Base-by-base conservation (phyloP, 2,113 vertebrate genomes). In the Thunnus thynnus region DNA sequence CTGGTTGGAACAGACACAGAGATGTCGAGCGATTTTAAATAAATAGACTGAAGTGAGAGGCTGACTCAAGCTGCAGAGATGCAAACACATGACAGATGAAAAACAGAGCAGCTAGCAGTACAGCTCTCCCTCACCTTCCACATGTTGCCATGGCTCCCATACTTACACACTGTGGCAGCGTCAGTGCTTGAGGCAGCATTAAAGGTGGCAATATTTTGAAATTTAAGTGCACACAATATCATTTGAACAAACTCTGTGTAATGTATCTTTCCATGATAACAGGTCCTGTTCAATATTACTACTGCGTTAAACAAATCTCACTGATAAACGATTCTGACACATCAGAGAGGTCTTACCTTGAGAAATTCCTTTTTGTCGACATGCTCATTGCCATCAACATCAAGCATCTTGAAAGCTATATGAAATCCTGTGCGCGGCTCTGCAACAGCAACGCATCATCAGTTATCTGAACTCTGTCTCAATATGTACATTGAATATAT, bases 391-490 rank as follows among this genome's bases (percentile, higher is more conserved):
- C 97, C 97, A 90, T 99, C 98, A 65, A 95, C 75, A 86, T 99
- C 98, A 52, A 99, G 94, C 98, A 99, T 99, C 95, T 98, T 96
- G 94, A 99, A 99, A 86, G 98, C 98, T 80, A 99, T 98, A 52
- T 96, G 95, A 94, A 99, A 99, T 81, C 98, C 98, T 63, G 96
- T 97, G 64, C 85, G 93, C 0, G 98, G 98, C 88, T 99, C 98
- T 99, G 93, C 36, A 96, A 96, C 71, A 77, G 91, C 60, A 92
- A 61, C 5, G 62, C 66, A 76, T 16, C 1, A 25, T 36, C 22
- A 73, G 51, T 78, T 41, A 48, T 32, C n/a, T 41, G 4, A 17
- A 27, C 22, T 25, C 5, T 12, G 5, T 41, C 25, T 27, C 13
- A 22, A 25, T 9, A 14, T 0, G 50, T 3, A 50, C 9, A 62